A percentile compares a stretch with the other conserved stretches of the same genome.
These are phyloP conservation scores for Platyscapa corneri DNA, from an alignment of 1,140 invertebrate genomes.

Conservation along the genomic window DNA sequence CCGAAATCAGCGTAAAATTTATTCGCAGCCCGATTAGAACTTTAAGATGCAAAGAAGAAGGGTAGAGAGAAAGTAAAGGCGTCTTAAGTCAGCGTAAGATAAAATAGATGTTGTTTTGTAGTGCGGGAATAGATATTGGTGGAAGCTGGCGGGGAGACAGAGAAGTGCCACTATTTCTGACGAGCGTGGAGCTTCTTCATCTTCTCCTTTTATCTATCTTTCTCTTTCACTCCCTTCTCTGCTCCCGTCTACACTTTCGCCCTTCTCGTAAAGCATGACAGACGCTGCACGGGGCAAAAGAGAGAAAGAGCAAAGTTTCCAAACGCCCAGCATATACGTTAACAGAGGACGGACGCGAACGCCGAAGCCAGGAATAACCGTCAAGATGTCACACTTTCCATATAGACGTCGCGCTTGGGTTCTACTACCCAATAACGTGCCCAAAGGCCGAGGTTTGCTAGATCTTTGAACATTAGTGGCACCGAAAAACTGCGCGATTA, in stretches of 20 bases:
- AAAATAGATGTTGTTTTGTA: conserved; percentile 71
- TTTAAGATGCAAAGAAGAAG: too few species aligned
- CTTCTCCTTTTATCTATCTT: not conserved
- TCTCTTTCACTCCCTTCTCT: conserved; percentile 19
- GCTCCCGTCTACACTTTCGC: conserved; percentile 53
- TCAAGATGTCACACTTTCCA: conserved; percentile 74
- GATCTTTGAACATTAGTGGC: not conserved
- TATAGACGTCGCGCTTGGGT: conserved; percentile 66
- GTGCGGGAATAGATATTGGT: conserved; percentile 74
- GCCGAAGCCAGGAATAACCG: conserved; percentile 71
- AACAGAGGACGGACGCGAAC: conserved; percentile 66
- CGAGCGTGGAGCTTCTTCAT: conserved; percentile 57
- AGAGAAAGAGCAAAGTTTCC: conserved; percentile 55
- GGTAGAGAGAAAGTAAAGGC: conserved; percentile 10
- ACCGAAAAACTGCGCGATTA: conserved; percentile 24
- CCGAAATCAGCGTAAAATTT: too few species aligned
- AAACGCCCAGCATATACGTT: conserved; percentile 54
- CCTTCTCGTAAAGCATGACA: conserved; percentile 53
- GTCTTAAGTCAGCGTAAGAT: conserved; percentile 38
- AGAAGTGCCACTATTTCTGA: conserved; percentile 75
- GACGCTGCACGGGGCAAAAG: conserved; percentile 54
- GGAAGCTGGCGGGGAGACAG: conserved; percentile 68
- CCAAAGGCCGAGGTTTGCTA: not conserved
- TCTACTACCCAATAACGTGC: conserved; percentile 59
- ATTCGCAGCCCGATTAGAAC: too few species aligned